Conservation (phyloP, 2,888 invertebrate species). For the Ochropleura plecta region DNA sequence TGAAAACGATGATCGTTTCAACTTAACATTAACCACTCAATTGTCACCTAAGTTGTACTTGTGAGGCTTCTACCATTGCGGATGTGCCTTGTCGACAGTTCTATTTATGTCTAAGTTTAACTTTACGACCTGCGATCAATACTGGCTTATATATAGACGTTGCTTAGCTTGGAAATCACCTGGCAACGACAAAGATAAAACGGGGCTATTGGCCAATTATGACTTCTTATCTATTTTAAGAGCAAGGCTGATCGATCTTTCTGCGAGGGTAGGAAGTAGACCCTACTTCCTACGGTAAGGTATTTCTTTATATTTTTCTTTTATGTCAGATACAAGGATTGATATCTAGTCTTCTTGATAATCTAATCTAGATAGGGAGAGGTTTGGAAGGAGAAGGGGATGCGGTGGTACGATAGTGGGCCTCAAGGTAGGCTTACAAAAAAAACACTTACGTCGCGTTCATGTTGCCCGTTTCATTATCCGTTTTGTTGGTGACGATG, state of each 20-base stretch:
- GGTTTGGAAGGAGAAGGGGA: neutral
- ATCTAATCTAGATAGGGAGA: neutral
- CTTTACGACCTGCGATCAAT: conserved; percentile 25
- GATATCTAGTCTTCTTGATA: neutral
- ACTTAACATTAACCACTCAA: conserved; percentile 4
- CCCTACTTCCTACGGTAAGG: too few relatives aligned
- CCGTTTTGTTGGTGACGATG: conserved; percentile 83
- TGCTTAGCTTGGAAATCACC: neutral
- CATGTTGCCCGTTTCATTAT: conserved; percentile 68
- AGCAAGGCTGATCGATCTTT: neutral
- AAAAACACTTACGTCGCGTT: conserved; percentile 70
- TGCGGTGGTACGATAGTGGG: neutral
- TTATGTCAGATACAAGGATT: neutral
- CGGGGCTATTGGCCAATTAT: neutral
- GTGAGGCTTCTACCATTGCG: conserved; percentile 38
- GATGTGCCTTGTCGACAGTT: neutral
- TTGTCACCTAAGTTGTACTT: conserved; percentile 16
- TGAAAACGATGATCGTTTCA: conserved; percentile 6
- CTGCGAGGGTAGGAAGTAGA: neutral
- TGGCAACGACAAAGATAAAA: neutral
- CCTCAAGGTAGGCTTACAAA: neutral
- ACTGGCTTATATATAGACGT: conserved; percentile 19
- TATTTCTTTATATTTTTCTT: neutral
- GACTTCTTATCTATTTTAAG: conserved; percentile 1
- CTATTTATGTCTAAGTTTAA: conserved; percentile 20